Base-by-base conservation (phyloP, 2,113 vertebrate genomes). In the Heliornis fulica region DNA sequence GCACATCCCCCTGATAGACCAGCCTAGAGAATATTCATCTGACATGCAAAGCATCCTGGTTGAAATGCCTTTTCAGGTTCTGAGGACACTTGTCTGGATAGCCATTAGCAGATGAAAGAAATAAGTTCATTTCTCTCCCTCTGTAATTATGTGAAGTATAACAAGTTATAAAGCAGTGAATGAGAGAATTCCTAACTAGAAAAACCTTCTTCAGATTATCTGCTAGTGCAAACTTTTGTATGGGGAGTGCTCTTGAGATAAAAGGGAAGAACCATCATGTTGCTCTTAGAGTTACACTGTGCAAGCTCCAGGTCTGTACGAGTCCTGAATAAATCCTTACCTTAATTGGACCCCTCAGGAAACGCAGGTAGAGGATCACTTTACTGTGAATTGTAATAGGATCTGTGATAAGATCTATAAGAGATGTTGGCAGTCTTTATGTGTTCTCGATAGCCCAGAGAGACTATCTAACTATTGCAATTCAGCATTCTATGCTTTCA, bases 331-430 rank as follows among this genome's bases (percentile, higher is more conserved):
- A 96, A 97, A 95, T 90, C 90, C 94, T 93, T 69, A 85, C 57
- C 28, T 90, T 96, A 96, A 97, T 95, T 95, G 92, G 79, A 92
- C 90, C 92, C 94, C 95, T 94, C 94, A 93, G 95, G 92, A 93
- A 96, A 95, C 82, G 91, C 90, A 96, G 90, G 94, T 95, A 92
- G 82, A 95, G 63, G 88, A 95, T 93, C 82, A 70, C 85, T 80
- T 95, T 83, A 83, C 88, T 83, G 70, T 92, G 92, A 96, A 93
- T 87, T 79, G 88, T 79, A 95, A 97, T 91, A 90, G 94, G 70
- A 94, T 83, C 59, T 85, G 75, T 85, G 88, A 83, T 91, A 83
- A 94, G 88, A 96, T 90, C 90, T 96, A 7, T 93, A 93, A 97
- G 90, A 94, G 50, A 65, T 65, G 63, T 93, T 96, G 95, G 88